Conservation (phyloP, 2,888 invertebrate species). For the Cetonia aurata region DNA sequence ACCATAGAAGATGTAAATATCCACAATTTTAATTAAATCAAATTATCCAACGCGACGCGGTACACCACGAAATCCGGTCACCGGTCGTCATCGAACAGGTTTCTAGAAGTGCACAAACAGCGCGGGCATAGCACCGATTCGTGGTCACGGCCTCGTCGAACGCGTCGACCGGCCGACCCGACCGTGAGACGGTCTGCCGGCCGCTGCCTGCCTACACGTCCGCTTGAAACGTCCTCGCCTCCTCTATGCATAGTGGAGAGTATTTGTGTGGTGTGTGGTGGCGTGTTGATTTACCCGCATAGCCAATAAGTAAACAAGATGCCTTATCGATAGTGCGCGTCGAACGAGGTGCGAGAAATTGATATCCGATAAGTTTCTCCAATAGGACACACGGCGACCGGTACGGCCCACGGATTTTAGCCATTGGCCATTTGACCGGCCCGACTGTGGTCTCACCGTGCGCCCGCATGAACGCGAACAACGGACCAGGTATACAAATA, state of each 20-base stretch:
- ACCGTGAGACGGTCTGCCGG: conserved; percentile 25
- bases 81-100: conserved; percentile 29
- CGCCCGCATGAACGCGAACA: conserved; percentile 13
- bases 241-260: conserved; percentile 20
- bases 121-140: conserved; percentile 23
- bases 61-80: conserved; percentile 19
- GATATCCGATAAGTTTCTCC: conserved; percentile 49
- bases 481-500: conserved; percentile 25
- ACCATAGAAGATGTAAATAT: too few relatives aligned
- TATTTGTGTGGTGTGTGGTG: conserved; percentile 39
- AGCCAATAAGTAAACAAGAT: conserved; percentile 51
- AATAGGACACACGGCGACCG: conserved; percentile 38
- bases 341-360: conserved; percentile 54
- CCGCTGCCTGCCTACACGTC: conserved; percentile 1
- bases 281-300: conserved; percentile 41
- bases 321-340: conserved; percentile 52
- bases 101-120: conserved; percentile 23
- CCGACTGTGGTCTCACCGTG: conserved; percentile 4
- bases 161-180: conserved; percentile 7
- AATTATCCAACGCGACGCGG: too few relatives aligned
- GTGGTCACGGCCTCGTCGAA: conserved; percentile 35
- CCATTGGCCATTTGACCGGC: conserved; percentile 42
- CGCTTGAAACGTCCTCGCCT: conserved; percentile 11
- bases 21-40: too few relatives aligned
- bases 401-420: conserved; percentile 40